Conservation (phyloP, 2,888 invertebrate species). For the Sphinx pinastri region DNA sequence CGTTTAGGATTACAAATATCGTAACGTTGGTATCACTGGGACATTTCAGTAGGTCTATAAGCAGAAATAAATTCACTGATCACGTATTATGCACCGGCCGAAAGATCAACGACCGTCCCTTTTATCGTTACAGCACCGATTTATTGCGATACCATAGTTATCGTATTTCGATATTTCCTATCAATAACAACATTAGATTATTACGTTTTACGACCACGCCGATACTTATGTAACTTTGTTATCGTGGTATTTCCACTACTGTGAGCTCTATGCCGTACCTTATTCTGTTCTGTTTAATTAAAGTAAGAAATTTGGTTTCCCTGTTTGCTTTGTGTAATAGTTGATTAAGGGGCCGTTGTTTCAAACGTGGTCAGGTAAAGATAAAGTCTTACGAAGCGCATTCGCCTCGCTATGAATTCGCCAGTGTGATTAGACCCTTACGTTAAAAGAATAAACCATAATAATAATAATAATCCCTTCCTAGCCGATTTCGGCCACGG, state of each 20-base stretch:
- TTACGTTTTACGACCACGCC: slow-evolving; percentile 27
- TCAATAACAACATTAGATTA: slow-evolving; percentile 40
- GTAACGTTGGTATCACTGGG: slow-evolving; percentile 21
- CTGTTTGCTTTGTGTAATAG: neutral
- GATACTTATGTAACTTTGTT: slow-evolving; percentile 28
- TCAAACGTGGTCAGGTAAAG: too few species aligned
- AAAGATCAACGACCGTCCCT: slow-evolving; percentile 70
- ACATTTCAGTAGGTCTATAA: slow-evolving; percentile 30
- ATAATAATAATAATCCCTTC: too few species aligned
- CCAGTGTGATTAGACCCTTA: too few species aligned
- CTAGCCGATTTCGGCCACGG: too few species aligned
- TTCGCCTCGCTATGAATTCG: too few species aligned
- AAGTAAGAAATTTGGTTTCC: slow-evolving; percentile 2
- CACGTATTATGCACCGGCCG: slow-evolving; percentile 52
- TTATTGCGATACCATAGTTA: slow-evolving; percentile 46
- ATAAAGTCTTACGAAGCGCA: too few species aligned
- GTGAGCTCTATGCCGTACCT: slow-evolving; percentile 7
- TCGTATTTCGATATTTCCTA: slow-evolving; percentile 45
- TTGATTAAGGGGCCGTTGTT: too few species aligned
- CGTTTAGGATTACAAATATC: slow-evolving; percentile 3
- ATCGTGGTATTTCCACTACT: slow-evolving; percentile 19
- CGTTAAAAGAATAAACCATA: too few species aligned
- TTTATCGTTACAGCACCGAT: slow-evolving; percentile 56
- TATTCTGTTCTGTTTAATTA: slow-evolving; percentile 4
- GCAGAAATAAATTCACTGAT: slow-evolving; percentile 43